Percentiles rank a stretch among this genome's conserved stretches.
Evolutionary conservation across 2,797 vertebrate genomes (phyloP).

Genomic region (Tragelaphus oryx): DNA sequence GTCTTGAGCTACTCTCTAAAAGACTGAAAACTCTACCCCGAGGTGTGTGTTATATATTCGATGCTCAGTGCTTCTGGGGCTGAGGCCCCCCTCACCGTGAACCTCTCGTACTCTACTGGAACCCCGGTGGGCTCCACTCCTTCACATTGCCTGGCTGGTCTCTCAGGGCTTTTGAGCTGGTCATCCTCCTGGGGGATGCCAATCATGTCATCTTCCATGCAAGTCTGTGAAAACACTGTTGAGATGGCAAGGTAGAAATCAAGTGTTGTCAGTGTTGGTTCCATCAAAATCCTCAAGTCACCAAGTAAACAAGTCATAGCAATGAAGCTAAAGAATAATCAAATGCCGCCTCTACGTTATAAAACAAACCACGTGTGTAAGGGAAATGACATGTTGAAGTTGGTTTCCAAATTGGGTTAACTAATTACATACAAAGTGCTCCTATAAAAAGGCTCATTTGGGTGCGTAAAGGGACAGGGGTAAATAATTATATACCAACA

Average conservation of each 20-base stretch:
- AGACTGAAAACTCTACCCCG: not conserved
- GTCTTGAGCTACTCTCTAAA: not conserved
- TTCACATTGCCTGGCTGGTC: not conserved
- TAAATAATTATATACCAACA: not conserved
- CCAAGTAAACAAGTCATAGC: not conserved
- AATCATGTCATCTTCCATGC: not conserved
- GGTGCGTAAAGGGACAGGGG: not conserved
- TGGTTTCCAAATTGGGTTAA: not conserved
- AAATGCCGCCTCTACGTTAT: not conserved
- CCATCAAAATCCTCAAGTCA: not conserved
- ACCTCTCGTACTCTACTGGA: not conserved
- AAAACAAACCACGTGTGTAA: not conserved
- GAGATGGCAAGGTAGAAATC: not conserved
- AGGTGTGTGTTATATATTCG: accelerated
- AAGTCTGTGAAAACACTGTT: not conserved
- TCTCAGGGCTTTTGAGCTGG: not conserved
- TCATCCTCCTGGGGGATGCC: not conserved
- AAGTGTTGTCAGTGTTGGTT: not conserved
- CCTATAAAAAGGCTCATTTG: not conserved
- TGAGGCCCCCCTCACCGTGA: not conserved
- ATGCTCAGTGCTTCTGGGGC: not conserved
- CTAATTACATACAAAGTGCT: not conserved
- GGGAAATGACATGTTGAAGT: not conserved
- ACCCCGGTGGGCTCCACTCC: not conserved
- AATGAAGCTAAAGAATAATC: not conserved